A percentile compares a stretch with the other conserved stretches of the same genome.
Evolutionary conservation across 2,888 invertebrate species (phyloP).

Genomic region (Lasioglossum marginatum): DNA sequence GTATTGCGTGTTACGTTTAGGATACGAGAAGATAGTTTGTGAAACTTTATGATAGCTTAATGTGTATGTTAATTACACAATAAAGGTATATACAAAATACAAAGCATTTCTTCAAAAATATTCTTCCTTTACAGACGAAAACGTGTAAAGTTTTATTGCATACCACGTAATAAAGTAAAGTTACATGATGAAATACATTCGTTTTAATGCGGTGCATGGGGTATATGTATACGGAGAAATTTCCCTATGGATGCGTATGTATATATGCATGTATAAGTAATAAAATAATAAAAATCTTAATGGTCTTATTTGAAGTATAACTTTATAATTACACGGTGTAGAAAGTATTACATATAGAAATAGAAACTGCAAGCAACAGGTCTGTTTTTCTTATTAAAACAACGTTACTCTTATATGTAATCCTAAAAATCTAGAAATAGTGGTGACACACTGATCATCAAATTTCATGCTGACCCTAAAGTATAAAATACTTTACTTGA

Average conservation of each 20-base stretch:
- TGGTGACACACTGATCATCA: constrained; percentile 14
- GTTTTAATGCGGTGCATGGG: background rate
- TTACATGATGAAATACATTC: background rate
- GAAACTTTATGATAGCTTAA: constrained; percentile 53
- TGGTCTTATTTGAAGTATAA: constrained; percentile 34
- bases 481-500: constrained; percentile 4
- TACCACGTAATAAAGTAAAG: constrained; percentile 1
- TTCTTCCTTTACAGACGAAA: background rate
- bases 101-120: background rate
- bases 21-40: constrained; percentile 54
- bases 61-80: constrained; percentile 67
- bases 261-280: constrained; percentile 4
- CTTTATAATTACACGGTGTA: constrained; percentile 55
- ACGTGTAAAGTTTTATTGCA: background rate
- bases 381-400: constrained; percentile 1
- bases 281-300: background rate
- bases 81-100: constrained; percentile 54
- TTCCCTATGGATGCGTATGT: background rate
- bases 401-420: constrained; percentile 25
- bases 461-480: background rate
- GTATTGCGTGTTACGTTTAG: constrained; percentile 61
- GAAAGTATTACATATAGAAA: constrained; percentile 58
- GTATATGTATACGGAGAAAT: background rate
- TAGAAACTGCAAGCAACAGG: constrained; percentile 21
- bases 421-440: constrained; percentile 46